A percentile compares a stretch with the other conserved stretches of the same genome.
Evolutionary conservation across 2,113 vertebrate species (phyloP).

Genomic region (Daboia siamensis): DNA sequence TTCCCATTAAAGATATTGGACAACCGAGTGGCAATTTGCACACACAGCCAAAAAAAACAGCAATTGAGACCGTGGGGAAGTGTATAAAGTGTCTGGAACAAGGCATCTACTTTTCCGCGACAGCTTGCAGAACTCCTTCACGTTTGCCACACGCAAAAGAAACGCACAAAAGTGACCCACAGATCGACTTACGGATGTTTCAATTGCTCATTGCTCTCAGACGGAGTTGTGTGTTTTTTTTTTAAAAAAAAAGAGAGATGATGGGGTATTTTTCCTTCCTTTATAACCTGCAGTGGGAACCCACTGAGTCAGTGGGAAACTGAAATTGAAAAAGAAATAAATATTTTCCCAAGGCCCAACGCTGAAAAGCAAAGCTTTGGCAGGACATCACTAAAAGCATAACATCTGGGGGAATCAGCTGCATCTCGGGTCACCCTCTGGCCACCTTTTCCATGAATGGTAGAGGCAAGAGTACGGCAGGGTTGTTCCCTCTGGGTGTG

Average conservation of each 20-base stretch:
- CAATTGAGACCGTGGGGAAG: not conserved
- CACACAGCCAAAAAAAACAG: not conserved
- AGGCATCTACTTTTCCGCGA: not conserved
- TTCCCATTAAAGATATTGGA: not conserved
- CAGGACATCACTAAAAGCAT: not conserved
- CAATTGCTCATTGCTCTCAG: not conserved
- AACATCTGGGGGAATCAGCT: not conserved
- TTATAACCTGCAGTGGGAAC: not conserved
- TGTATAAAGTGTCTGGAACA: not conserved
- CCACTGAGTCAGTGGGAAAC: not conserved
- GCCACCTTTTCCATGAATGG: not conserved
- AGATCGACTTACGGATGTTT: not conserved
- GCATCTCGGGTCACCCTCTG: not conserved
- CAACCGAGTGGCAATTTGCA: not conserved
- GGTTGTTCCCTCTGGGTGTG: conserved; percentile 1
- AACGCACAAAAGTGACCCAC: not conserved
- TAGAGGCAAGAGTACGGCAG: not conserved
- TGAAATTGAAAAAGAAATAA: not conserved
- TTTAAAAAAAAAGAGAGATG: not conserved
- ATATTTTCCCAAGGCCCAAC: conserved; percentile 1
- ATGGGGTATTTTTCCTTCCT: not conserved
- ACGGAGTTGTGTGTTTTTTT: not conserved
- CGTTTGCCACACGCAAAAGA: not conserved
- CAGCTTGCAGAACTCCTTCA: not conserved
- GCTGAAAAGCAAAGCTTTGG: not conserved